Evolutionary conservation across 2,797 vertebrate species (phyloP).

Genomic region (Pyrocephalus nanus): DNA sequence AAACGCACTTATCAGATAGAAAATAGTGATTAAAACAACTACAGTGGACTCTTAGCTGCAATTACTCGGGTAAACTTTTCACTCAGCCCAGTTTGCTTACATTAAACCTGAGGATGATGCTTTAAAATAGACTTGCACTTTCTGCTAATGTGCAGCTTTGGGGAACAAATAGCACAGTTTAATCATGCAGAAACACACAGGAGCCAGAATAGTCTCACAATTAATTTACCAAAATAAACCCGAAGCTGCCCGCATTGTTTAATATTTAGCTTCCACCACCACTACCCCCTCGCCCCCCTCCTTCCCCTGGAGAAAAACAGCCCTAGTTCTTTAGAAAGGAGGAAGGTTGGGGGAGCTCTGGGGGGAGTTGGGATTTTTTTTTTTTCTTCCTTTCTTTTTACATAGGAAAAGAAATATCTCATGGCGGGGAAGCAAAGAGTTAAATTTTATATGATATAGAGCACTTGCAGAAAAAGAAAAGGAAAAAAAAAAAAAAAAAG

Average conservation of each 20-base stretch:
- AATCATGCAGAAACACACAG: conserved; percentile 54
- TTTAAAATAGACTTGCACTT: conserved; percentile 40
- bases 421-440: background rate
- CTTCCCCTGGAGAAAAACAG: conserved; percentile 48
- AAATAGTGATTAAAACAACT: conserved; percentile 60
- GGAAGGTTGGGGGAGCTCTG: background rate
- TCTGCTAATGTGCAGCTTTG: conserved; percentile 42
- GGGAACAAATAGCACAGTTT: conserved; percentile 38
- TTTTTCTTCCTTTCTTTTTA: background rate
- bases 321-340: conserved; percentile 12
- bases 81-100: conserved; percentile 11
- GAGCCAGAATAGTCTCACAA: conserved; percentile 29
- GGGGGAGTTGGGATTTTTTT: background rate
- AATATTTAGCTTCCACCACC: conserved; percentile 52
- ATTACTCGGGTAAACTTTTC: conserved; percentile 66
- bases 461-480: background rate
- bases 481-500: rapidly evolving
- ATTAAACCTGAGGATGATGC: conserved; percentile 47
- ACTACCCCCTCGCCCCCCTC: background rate
- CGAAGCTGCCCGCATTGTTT: conserved; percentile 46
- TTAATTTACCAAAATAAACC: conserved; percentile 68
- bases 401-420: background rate
- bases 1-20: conserved; percentile 59
- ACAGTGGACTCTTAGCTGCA: conserved; percentile 22
- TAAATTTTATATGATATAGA: conserved; percentile 28